Base-by-base conservation (phyloP, 2,797 vertebrate species). In the Platalea minor region DNA sequence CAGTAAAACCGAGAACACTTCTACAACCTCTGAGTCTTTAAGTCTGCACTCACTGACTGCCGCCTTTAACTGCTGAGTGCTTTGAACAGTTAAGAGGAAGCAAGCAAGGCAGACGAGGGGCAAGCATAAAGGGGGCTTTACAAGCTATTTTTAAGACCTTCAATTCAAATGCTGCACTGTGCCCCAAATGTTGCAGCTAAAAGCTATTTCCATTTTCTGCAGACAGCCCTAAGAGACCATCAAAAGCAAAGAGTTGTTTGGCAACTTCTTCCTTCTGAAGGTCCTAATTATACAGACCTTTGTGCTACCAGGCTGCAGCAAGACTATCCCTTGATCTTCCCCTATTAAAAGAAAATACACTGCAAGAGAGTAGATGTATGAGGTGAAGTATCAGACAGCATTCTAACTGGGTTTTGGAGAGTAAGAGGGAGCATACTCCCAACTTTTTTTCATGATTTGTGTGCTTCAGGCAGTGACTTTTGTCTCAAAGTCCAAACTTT, bases 161-260 rank as follows among this genome's bases (percentile, higher is more conserved):
- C 83, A 74, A 63, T 91, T 94, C 83, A 86, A 57, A 86, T 70
- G 48, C 67, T 90, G 21, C 41, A 74, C 72, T 83, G 74, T 94
- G 70, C 43, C 70, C 51, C 91, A 93, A 94, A 93, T 82, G 68
- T 69, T 93, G 46, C 73, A 85, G 39, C 79, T 86, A 94, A 96
- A 93, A 95, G 76, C 91, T 82, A 96, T 95, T 97, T 93, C 80
- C 91, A 94, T 94, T 96, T 90, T 96, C 60, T 82, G 26, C 43
- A 94, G 83, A 94, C 91, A 82, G 70, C n/a, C 56, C 51, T 79
- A 60, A 91, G 86, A 87, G 51, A 87, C 70, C 67, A 67, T 85
- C 60, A 89, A 90, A 93, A 83, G 73, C 70, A 85, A 81, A 76
- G 88, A 69, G 51, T 29, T 86, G 39, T 91, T 94, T 85, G 70